Base-by-base conservation (phyloP, 2,888 invertebrate genomes). In the Beris chalybata region DNA sequence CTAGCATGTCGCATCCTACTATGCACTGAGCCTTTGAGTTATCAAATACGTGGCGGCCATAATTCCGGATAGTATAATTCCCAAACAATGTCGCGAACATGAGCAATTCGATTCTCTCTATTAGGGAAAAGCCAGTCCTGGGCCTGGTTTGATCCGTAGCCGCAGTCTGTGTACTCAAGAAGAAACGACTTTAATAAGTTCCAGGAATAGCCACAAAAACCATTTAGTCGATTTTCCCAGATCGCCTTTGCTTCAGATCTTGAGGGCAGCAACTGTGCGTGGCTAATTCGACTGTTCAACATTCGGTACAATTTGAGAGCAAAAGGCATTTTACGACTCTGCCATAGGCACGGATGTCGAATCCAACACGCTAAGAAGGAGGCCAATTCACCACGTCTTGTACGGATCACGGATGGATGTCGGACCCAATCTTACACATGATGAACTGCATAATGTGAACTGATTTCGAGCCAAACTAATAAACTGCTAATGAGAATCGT, bases 1-100 rank as follows among this genome's bases (percentile, higher is more conserved):
- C 5, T 38, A 38, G 38, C 9, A 38, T 5, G 7, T 38, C 9
- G 38, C 38, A 38, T 38, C 38, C 38, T 38, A 2, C 7, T 9
- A 38, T 38, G 38, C 38, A 38, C 22, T 38, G 38, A 22, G 22
- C 22, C 22, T 22, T 22, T 22, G 22, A 22, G 22, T 22, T 22
- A 22, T 3, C 22, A 22, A 22, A 22, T 22, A 22, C 22, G 22
- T 22, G 22, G 22, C 22, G 22, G 22, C 22, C 22, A 22, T 22
- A 22, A 22, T 22, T 22, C 22, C 3, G 22, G 22, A 22, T 22
- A 22, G 89, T 61, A 87, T 85, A 63, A 94, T 86, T 76, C 99
- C 98, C 63, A 94, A 79, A 76, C 97, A 96, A 73, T 38, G 38
- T 38, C 38, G 38, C 38, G 38, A 38, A 38, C 38, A 38, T 9